Conservation (phyloP, 2,797 vertebrate species). For the Poeciliopsis paucimaculata region DNA sequence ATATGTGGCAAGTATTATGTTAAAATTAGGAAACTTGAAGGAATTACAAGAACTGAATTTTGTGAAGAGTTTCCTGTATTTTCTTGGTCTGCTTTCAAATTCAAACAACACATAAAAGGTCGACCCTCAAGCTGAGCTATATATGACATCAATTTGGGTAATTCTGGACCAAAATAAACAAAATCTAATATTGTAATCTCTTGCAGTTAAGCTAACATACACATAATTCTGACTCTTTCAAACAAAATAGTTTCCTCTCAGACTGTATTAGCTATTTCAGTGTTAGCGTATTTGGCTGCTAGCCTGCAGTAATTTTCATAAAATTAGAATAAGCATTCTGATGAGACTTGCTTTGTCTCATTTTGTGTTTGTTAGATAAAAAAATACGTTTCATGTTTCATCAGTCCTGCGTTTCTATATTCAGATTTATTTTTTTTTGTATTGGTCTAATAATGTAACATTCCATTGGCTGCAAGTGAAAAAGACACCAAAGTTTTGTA, state of each 20-base stretch:
- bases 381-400: background rate
- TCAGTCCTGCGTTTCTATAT: background rate
- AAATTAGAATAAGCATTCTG: background rate
- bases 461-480: background rate
- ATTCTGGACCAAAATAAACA: too few species aligned
- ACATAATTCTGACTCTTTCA: too few species aligned
- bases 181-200: too few species aligned
- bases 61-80: background rate
- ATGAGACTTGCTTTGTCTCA: background rate
- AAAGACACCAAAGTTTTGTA: background rate
- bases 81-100: background rate
- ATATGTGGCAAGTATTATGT: background rate
- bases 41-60: background rate
- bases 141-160: too few species aligned
- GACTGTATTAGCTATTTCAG: too few species aligned
- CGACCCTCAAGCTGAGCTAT: too few species aligned
- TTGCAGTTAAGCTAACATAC: too few species aligned
- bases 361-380: background rate
- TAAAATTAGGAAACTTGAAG: background rate
- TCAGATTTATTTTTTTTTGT: background rate
- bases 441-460: background rate
- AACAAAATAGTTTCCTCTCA: too few species aligned
- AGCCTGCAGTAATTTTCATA: background rate
- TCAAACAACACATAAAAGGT: too few species aligned
- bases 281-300: background rate